These are phyloP conservation scores for Brachystomella parvula DNA, from an alignment of 1,140 invertebrate genomes.

Conservation along the genomic window DNA sequence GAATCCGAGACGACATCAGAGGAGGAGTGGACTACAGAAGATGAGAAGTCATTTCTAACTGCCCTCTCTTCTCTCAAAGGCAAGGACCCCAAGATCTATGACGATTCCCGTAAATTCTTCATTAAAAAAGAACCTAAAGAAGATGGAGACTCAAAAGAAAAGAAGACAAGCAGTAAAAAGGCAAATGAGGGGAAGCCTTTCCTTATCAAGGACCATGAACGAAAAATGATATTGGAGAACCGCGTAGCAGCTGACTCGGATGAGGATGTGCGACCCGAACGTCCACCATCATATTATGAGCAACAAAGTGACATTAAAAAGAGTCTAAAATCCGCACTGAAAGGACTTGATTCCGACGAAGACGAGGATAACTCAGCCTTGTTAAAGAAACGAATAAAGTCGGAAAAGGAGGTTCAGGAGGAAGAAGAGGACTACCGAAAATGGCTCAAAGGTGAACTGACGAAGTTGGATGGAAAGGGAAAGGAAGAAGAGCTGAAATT, in stretches of 20 bases:
- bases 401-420: slow-evolving; percentile 53
- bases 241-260: slow-evolving; percentile 52
- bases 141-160: slow-evolving; percentile 7
- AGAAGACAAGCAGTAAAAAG: slow-evolving; percentile 23
- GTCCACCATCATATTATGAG: slow-evolving; percentile 53
- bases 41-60: slow-evolving; percentile 79
- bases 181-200: slow-evolving; percentile 52
- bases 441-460: slow-evolving; percentile 71
- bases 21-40: slow-evolving; percentile 54
- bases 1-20: slow-evolving; percentile 48
- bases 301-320: slow-evolving; percentile 62
- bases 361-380: slow-evolving; percentile 49
- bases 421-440: slow-evolving; percentile 65
- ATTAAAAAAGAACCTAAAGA: slow-evolving; percentile 40
- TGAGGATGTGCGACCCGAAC: slow-evolving; percentile 41
- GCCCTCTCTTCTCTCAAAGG: slow-evolving; percentile 74
- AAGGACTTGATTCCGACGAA: slow-evolving; percentile 44
- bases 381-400: slow-evolving; percentile 55
- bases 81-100: slow-evolving; percentile 80
- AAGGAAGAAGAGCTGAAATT: slow-evolving; percentile 59
- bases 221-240: slow-evolving; percentile 63
- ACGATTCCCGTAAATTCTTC: slow-evolving; percentile 68
- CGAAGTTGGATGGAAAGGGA: slow-evolving; percentile 50
- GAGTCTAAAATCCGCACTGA: slow-evolving; percentile 52
- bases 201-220: slow-evolving; percentile 69